Conservation (phyloP, 2,113 vertebrate genomes). For the Capreolus pygargus region DNA sequence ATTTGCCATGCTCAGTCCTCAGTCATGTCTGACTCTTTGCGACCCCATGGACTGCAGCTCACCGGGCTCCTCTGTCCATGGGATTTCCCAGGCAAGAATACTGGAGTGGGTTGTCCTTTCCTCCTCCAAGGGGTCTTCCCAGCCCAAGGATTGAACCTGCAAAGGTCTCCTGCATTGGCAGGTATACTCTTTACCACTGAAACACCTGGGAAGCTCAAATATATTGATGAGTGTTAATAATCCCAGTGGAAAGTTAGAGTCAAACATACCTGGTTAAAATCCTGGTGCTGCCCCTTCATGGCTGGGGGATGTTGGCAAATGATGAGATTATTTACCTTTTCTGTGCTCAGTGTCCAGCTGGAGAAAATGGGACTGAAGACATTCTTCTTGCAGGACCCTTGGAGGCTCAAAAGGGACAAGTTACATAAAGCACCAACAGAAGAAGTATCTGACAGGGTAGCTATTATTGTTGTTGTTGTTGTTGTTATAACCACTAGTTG, state of each 20-base stretch:
- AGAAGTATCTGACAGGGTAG: accelerated
- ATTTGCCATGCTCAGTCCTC: not conserved
- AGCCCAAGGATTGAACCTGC: not conserved
- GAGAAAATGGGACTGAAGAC: not conserved
- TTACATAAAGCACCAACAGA: not conserved
- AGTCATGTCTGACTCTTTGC: not conserved
- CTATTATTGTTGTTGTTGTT: not conserved
- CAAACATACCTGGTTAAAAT: not conserved
- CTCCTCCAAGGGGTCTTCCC: not conserved
- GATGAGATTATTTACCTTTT: not conserved
- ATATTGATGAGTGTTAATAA: not conserved
- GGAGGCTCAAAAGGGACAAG: not conserved
- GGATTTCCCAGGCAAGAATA: not conserved
- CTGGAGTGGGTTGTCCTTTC: not conserved
- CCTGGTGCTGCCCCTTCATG: not conserved
- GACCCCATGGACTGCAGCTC: not conserved
- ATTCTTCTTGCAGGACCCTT: not conserved
- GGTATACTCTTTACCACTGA: not conserved
- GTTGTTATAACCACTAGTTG: no score
- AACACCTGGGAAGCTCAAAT: not conserved
- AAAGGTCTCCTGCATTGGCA: not conserved
- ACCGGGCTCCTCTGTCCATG: not conserved
- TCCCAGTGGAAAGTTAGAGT: not conserved
- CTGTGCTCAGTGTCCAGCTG: not conserved
- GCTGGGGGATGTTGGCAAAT: not conserved